Evolutionary conservation across 2,113 vertebrate species (phyloP).

Genomic region (Podarcis muralis): DNA sequence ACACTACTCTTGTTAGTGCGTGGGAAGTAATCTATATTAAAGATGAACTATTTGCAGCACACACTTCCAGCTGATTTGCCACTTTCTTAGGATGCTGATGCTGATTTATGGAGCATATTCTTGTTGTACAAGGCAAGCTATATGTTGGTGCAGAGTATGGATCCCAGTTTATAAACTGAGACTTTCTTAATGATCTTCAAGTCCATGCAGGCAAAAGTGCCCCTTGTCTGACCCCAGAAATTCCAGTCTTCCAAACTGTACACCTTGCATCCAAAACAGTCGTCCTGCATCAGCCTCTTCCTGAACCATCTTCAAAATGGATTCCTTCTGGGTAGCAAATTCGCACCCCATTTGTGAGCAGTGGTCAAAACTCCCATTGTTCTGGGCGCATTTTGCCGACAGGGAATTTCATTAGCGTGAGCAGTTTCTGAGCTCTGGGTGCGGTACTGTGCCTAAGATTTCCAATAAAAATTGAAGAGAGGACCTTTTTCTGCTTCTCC

Average conservation of each 20-base stretch:
- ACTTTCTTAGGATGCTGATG: neutral
- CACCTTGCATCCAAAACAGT: neutral
- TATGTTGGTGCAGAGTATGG: slow-evolving; percentile 14
- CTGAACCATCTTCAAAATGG: too few species aligned
- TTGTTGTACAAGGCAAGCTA: neutral
- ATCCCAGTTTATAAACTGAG: neutral
- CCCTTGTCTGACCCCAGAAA: neutral
- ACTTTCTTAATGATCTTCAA: neutral
- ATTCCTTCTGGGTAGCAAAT: too few species aligned
- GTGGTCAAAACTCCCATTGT: too few species aligned
- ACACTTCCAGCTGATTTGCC: slow-evolving; percentile 19
- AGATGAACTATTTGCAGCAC: slow-evolving; percentile 52
- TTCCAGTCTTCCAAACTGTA: neutral
- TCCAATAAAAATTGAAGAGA: too few species aligned
- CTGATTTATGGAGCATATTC: neutral
- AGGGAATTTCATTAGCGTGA: too few species aligned
- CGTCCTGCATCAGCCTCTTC: neutral
- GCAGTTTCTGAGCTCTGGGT: too few species aligned
- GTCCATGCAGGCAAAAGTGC: too few species aligned
- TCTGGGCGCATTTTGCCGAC: too few species aligned
- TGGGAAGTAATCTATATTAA: slow-evolving; percentile 55
- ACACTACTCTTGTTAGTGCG: slow-evolving; percentile 49
- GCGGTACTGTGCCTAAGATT: too few species aligned
- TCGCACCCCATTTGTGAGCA: too few species aligned
- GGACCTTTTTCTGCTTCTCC: too few species aligned